Base-by-base conservation (phyloP, 1,140 invertebrate species). In the Stenopsyche tienmushanensis region DNA sequence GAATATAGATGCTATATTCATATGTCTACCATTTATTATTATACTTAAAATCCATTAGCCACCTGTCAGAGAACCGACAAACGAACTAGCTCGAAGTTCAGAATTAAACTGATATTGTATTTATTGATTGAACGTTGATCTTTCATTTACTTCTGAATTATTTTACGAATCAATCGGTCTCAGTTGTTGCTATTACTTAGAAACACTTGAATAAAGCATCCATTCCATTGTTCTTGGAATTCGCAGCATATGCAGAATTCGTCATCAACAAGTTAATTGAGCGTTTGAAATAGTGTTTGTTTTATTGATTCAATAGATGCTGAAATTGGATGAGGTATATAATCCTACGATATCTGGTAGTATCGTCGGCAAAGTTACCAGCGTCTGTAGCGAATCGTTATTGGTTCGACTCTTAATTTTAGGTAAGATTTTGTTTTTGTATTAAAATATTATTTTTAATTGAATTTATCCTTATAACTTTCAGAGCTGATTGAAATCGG, bases 281-380 rank as follows among this genome's bases (percentile, higher is more conserved):
- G 5, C 5, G 7, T 39, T 49, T 49, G 18, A 25, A 54, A 3
- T 2, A 25, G 2, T 13, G 52, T 25, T 5, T 52, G 7, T 39
- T 55, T 41, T 39, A 20, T 44, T 24, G 15, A 42, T 18, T n/a
- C 65, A 49, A 62, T 34, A 70, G 67, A 70, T 66, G 64, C 52
- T 70, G 13, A 70, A 62, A 54, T 63, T 70, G 53, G 58, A 52
- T 26, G 67, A 66, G 18, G 26, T 63, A 62, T 70, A 70, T 29
- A 49, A 34, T 15, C 67, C 67, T 10, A 39, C 45, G 9, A 17
- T 70, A 17, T 66, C 64, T 5, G 47, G 66, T 49, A 54, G 44
- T 44, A 70, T 70, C n/a, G 54, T 70, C 23, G 67, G 67, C 21
- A 62, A 66, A 52, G 64, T 70, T 25, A 42, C 21, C 39, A 53